Conservation (phyloP, 2,113 vertebrate genomes). For the Todiramphus chloris region DNA sequence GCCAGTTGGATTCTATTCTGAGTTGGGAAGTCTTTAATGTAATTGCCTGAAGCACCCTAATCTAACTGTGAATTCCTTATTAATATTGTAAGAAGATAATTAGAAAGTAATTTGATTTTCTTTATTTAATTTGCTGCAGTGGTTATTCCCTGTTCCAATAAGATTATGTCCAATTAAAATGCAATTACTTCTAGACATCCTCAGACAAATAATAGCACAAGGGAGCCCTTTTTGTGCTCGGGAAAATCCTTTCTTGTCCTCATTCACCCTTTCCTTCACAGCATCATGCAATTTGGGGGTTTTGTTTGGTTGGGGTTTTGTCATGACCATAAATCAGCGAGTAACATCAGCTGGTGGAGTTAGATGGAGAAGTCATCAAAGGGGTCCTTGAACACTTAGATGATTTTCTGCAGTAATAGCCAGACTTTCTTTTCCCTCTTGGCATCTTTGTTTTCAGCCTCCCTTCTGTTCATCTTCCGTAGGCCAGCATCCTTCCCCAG, state of each 20-base stretch:
- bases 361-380: background rate
- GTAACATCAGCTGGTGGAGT: background rate
- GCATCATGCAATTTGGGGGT: accelerated
- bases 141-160: background rate
- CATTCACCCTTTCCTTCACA: background rate
- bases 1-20: background rate
- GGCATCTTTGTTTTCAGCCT: background rate
- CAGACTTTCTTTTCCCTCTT: background rate
- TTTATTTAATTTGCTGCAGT: conserved; percentile 24
- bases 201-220: background rate
- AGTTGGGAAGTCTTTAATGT: background rate
- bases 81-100: conserved; percentile 14
- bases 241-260: background rate
- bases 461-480: background rate
- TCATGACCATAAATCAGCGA: background rate
- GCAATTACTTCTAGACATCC: background rate
- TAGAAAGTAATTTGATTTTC: conserved; percentile 20
- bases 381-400: background rate
- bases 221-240: background rate
- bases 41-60: conserved; percentile 15
- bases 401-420: background rate
- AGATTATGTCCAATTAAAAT: conserved; percentile 28
- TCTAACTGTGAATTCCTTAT: background rate
- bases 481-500: background rate
- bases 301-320: background rate